These are phyloP conservation scores for Dicaeum eximium DNA, from an alignment of 2,113 vertebrate genomes.

Conservation along the genomic window DNA sequence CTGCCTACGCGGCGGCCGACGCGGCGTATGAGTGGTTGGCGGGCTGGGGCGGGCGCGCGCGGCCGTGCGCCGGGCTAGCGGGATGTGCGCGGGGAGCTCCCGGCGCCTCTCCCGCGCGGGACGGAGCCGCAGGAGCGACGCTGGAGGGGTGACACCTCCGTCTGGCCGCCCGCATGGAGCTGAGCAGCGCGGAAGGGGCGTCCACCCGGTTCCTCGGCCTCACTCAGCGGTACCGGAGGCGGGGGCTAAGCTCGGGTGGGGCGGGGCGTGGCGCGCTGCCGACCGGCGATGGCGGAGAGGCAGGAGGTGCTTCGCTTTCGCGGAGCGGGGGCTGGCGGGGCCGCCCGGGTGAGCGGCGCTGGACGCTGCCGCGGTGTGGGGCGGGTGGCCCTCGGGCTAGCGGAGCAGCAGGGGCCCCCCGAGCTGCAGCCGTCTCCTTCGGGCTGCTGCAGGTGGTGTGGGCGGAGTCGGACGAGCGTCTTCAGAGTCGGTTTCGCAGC, in stretches of 20 bases:
- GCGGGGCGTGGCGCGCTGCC: neutral
- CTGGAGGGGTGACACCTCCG: neutral
- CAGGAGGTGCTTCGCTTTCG: neutral
- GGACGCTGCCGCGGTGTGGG: neutral
- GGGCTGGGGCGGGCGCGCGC: neutral
- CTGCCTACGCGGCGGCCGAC: neutral
- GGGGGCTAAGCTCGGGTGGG: neutral
- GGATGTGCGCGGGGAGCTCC: neutral
- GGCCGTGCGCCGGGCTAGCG: neutral
- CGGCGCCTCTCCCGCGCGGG: neutral
- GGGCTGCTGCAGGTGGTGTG: neutral
- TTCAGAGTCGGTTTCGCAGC: neutral
- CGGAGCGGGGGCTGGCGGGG: neutral
- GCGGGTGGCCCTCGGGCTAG: neutral
- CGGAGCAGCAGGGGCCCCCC: neutral
- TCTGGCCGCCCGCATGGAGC: neutral
- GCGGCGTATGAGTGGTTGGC: neutral
- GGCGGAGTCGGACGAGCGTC: neutral
- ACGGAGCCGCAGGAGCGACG: neutral
- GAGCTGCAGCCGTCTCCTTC: neutral
- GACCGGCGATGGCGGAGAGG: neutral
- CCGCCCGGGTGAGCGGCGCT: too few relatives aligned
- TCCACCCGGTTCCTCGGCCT: slow-evolving; percentile 10
- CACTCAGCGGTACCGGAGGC: slow-evolving; percentile 22
- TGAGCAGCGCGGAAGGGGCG: neutral